These are phyloP conservation scores for Drosophila parabipectinata DNA, from an alignment of 1,140 invertebrate genomes.

Conservation along the genomic window DNA sequence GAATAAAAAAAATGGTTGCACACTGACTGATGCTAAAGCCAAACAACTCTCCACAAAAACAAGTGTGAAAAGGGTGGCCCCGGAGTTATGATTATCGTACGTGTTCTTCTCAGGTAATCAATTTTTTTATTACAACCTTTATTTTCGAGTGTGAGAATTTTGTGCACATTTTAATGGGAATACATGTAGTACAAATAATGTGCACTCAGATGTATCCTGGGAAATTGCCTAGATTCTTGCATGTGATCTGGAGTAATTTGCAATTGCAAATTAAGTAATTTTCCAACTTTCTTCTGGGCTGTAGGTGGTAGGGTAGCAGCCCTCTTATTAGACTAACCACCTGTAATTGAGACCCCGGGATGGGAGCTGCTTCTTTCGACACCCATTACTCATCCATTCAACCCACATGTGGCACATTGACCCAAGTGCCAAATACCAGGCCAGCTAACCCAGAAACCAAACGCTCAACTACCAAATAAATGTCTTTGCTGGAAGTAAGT, in stretches of 20 bases:
- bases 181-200: no score
- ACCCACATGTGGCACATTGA: conserved; percentile 49
- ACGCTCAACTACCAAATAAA: conserved; percentile 10
- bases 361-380: conserved; percentile 14
- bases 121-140: conserved; percentile 45
- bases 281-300: conserved; percentile 18
- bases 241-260: conserved; percentile 13
- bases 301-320: not conserved
- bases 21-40: conserved; percentile 4
- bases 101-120: conserved; percentile 59
- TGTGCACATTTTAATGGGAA: conserved; percentile 24
- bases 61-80: conserved; percentile 42
- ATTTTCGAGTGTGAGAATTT: conserved; percentile 56
- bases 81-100: conserved; percentile 59
- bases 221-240: conserved; percentile 32
- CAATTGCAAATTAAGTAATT: conserved; percentile 30
- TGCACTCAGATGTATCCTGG: conserved; percentile 11
- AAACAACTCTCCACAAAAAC: not conserved
- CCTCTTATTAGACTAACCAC: conserved; percentile 10
- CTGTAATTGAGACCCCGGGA: conserved; percentile 18
- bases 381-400: conserved; percentile 32
- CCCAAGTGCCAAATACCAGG: conserved; percentile 57
- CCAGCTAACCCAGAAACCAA: conserved; percentile 55
- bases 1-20: conserved; percentile 5
- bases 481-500: conserved; percentile 14